These are phyloP conservation scores for Smittia sp. DNA, from an alignment of 2,888 invertebrate species.

Conservation along the genomic window DNA sequence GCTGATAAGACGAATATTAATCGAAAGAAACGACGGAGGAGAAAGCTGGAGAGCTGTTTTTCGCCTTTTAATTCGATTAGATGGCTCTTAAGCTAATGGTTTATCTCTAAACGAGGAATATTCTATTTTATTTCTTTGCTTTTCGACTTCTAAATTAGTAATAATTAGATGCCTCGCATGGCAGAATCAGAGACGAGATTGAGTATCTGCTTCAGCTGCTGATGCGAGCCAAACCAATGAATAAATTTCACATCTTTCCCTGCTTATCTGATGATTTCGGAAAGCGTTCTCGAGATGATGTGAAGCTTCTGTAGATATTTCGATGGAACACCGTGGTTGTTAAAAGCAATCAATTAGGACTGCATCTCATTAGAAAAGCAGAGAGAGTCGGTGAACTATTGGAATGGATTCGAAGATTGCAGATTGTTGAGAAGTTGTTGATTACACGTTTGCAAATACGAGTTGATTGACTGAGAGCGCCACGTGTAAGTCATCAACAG, in stretches of 20 bases:
- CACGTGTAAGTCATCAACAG: too few relatives aligned
- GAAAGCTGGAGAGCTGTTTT: neutral
- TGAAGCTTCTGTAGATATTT: neutral
- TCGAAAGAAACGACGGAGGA: neutral
- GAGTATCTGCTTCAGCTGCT: neutral
- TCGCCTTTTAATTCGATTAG: conserved; percentile 33
- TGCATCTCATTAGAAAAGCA: too few relatives aligned
- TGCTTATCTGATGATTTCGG: conserved; percentile 22
- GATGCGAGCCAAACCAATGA: neutral
- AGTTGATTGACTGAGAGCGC: too few relatives aligned
- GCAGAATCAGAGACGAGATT: neutral
- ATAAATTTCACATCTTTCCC: conserved; percentile 10
- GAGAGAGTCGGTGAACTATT: neutral
- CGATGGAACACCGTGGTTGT: too few relatives aligned
- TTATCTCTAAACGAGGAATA: conserved; percentile 21
- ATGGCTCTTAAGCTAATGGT: conserved; percentile 21
- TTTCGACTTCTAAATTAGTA: conserved; percentile 38
- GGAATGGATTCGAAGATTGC: neutral
- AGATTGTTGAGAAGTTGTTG: neutral
- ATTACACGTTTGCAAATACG: neutral
- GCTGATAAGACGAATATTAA: conserved; percentile 20
- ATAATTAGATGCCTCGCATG: conserved; percentile 23
- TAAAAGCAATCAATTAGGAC: too few relatives aligned
- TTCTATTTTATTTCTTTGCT: neutral
- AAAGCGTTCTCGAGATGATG: neutral